Conservation (phyloP, 2,797 vertebrate species). For the Scolopax rusticola region DNA sequence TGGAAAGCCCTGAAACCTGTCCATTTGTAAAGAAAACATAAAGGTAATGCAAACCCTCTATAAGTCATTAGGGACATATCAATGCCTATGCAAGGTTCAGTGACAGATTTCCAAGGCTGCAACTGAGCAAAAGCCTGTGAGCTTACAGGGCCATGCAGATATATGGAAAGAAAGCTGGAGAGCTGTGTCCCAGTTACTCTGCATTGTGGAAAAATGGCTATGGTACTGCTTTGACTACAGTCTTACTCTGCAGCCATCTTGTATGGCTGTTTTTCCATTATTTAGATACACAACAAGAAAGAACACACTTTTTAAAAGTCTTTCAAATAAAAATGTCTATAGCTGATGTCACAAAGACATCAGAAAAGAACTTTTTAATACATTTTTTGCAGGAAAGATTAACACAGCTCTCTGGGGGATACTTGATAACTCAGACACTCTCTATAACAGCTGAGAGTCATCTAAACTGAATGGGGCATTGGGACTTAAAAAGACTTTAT, state of each 20-base stretch:
- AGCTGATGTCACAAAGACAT: background rate
- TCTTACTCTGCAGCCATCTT: background rate
- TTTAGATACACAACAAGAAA: fast-evolving
- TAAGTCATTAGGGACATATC: background rate
- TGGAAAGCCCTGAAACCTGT: background rate
- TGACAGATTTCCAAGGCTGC: background rate
- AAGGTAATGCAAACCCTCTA: background rate
- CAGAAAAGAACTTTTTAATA: background rate
- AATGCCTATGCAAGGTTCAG: background rate
- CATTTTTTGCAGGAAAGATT: background rate
- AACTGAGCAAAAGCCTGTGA: background rate
- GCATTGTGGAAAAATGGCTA: background rate
- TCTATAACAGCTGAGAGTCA: background rate
- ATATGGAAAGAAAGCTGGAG: background rate
- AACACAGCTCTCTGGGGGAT: background rate
- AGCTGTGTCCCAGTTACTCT: background rate
- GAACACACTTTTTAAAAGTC: background rate
- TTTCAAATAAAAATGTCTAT: background rate
- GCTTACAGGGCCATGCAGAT: background rate
- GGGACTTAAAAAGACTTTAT: background rate
- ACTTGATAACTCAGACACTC: background rate
- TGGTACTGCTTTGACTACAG: background rate
- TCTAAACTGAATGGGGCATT: background rate
- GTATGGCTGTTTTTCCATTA: background rate
- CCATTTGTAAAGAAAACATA: background rate